Evolutionary conservation across 2,113 vertebrate species (phyloP).

Genomic region (Gulo gulo): DNA sequence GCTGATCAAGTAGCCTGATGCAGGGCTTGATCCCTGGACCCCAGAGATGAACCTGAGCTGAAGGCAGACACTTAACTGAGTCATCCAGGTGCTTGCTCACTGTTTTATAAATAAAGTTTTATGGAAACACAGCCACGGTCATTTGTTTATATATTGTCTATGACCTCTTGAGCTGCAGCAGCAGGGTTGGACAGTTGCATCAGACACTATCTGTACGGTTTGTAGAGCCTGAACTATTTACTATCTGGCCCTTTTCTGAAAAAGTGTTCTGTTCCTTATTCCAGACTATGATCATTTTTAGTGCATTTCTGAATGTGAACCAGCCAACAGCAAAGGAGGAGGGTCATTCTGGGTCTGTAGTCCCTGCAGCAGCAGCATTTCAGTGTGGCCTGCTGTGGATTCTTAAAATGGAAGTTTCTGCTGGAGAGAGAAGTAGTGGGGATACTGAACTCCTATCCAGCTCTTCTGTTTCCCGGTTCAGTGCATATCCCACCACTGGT

Average conservation of each 20-base stretch:
- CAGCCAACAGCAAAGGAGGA: neutral
- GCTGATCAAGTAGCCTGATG: neutral
- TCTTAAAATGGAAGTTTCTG: neutral
- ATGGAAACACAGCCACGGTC: neutral
- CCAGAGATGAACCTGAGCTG: neutral
- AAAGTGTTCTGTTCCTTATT: neutral
- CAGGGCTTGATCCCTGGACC: neutral
- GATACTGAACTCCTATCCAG: neutral
- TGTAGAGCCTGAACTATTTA: neutral
- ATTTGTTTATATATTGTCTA: neutral
- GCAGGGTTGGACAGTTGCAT: neutral
- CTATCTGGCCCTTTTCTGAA: neutral
- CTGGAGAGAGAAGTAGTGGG: neutral
- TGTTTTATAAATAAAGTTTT: constrained; percentile 3
- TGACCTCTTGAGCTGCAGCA: neutral
- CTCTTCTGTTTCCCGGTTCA: neutral
- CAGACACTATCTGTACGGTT: neutral
- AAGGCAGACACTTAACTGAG: neutral
- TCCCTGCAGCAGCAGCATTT: neutral
- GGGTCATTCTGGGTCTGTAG: neutral
- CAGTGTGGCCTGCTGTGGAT: neutral
- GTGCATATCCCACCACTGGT: neutral
- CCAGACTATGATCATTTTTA: neutral
- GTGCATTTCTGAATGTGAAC: neutral
- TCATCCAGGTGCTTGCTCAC: neutral